Base-by-base conservation (phyloP, 2,888 invertebrate genomes). In the Andrena flavipes region DNA sequence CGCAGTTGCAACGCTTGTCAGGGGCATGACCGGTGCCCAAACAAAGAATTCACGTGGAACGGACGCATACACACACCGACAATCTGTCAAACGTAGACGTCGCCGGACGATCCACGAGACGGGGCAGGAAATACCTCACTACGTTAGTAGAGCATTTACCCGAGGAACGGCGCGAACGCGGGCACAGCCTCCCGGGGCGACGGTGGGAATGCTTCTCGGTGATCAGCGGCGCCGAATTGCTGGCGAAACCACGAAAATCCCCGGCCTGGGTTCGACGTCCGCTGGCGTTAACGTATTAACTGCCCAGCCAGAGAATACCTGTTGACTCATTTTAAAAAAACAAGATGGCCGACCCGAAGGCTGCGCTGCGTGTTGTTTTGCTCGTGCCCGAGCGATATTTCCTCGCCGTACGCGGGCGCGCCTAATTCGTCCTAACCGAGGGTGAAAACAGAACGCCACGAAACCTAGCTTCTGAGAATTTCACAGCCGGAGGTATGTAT, bases 1-100 rank as follows among this genome's bases (percentile, higher is more conserved):
- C 84, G 74, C 82, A 79, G 85, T 85, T 75, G 84, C 82, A 80
- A 84, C 76, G 85, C 75, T 88, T 87, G 88, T 90, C 88, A 86
- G 85, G 84, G 88, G 88, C 90, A 91, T 88, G 81, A 91, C 91
- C 91, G 91, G 91, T 87, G 85, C 80, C 82, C 85, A 89, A 86
- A 90, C 88, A 90, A 91, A 91, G 90, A 91, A 90, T 91, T 92
- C 92, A 92, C 92, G 92, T 92, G 92, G 90, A 90, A 90, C 80
- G 83, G 83, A 88, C 89, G 85, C 88, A 88, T 87, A 88, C 89
- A 88, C 89, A 89, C 89, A 89, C 86, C 84, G 87, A 87, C 89
- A 90, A 91, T 90, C 91, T 91, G 92, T 92, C 92, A 92, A 92
- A 91, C 89, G 88, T 82, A 86, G 88, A 87, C 89, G 88, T 89